Evolutionary conservation across 2,113 vertebrate genomes (phyloP).

Genomic region (Aphelocoma coerulescens): DNA sequence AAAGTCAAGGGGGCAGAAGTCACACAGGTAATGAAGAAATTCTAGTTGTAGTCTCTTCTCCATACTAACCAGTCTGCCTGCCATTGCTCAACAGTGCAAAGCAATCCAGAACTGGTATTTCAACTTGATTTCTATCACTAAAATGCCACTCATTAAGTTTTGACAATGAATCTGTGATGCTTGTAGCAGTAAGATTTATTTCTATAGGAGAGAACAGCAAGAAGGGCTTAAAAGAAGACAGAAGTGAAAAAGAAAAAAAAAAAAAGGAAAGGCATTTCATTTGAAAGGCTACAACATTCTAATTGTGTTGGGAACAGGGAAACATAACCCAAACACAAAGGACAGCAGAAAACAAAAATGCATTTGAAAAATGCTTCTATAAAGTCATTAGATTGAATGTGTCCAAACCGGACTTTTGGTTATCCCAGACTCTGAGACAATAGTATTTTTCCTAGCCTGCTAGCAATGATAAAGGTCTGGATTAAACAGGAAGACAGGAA

Average conservation of each 20-base stretch:
- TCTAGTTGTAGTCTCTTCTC: background rate
- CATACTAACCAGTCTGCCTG: background rate
- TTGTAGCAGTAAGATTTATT: background rate
- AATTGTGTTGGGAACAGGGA: background rate
- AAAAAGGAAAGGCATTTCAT: background rate
- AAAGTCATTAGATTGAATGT: slow-evolving; percentile 6
- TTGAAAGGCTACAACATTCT: background rate
- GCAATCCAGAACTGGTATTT: background rate
- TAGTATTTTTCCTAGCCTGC: slow-evolving; percentile 53
- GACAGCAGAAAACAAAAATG: slow-evolving; percentile 2
- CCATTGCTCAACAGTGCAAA: background rate
- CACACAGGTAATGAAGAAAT: background rate
- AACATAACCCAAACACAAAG: background rate
- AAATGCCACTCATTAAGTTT: background rate
- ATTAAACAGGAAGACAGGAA: slow-evolving; percentile 70
- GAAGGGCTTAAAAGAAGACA: background rate
- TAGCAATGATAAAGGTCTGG: slow-evolving; percentile 54
- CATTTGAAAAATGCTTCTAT: background rate
- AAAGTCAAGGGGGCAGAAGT: background rate
- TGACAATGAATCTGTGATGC: background rate
- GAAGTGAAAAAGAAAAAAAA: background rate
- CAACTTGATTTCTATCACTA: background rate
- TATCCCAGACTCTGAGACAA: slow-evolving; percentile 49
- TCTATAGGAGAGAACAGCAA: background rate
- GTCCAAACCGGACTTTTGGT: slow-evolving; percentile 1